phyloP scores from a whole-genome alignment of 1,140 invertebrate species.

The Rhyacophila brunnea region DNA sequence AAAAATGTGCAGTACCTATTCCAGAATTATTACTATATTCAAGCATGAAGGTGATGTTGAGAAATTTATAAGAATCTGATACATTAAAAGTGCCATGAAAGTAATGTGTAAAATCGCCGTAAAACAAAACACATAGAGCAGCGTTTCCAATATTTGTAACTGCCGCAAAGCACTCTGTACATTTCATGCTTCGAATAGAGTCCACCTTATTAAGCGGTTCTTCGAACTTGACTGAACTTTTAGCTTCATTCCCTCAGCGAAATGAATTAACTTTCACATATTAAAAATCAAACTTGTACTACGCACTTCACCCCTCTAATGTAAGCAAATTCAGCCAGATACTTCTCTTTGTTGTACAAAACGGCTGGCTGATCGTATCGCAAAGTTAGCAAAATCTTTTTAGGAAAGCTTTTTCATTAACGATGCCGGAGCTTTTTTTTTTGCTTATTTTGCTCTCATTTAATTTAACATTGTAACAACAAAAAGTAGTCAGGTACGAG shows the following conservation, averaged over 20 bases:
- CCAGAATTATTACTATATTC: too few relatives aligned
- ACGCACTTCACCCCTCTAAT: not conserved
- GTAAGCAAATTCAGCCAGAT: not conserved
- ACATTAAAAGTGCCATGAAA: too few relatives aligned
- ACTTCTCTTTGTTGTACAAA: slow-evolving; percentile 1
- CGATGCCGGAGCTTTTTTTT: not conserved
- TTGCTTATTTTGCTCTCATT: slow-evolving; percentile 5
- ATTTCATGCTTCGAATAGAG: too few relatives aligned
- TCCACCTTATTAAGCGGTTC: too few relatives aligned
- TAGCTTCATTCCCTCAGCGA: not conserved
- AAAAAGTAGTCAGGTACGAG: slow-evolving; percentile 9
- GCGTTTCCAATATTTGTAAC: too few relatives aligned
- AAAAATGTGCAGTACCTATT: too few relatives aligned
- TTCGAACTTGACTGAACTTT: not conserved
- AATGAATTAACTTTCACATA: slow-evolving; percentile 1
- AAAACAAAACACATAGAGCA: too few relatives aligned
- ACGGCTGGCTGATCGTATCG: slow-evolving; percentile 16
- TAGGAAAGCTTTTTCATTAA: slow-evolving; percentile 19
- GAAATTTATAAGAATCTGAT: too few relatives aligned
- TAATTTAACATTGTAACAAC: slow-evolving; percentile 17
- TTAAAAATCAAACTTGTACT: not conserved
- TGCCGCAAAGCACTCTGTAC: too few relatives aligned
- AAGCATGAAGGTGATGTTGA: too few relatives aligned
- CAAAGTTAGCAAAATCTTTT: slow-evolving; percentile 15
- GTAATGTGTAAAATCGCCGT: too few relatives aligned